Evolutionary conservation across 2,888 invertebrate genomes (phyloP).

Genomic region (Crossocerus cetratus): DNA sequence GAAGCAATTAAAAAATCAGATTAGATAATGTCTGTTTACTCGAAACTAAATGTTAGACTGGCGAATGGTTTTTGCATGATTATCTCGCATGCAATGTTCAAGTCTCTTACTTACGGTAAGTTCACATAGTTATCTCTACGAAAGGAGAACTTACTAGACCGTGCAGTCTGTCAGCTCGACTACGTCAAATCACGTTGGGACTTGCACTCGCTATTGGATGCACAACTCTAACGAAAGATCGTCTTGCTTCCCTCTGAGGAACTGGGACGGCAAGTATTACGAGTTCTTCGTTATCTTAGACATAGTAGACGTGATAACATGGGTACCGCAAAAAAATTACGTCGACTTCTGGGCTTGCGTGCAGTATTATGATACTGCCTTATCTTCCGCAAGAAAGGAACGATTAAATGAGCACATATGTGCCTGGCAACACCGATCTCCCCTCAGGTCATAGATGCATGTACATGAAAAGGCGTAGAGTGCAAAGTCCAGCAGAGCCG

Average conservation of each 20-base stretch:
- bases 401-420: not conserved
- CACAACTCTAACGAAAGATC: not conserved
- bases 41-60: too few relatives aligned
- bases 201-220: not conserved
- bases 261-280: not conserved
- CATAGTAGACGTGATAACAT: not conserved
- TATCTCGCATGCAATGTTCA: too few relatives aligned
- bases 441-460: not conserved
- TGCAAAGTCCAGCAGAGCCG: too few relatives aligned
- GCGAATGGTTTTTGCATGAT: too few relatives aligned
- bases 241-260: not conserved
- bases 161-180: too few relatives aligned
- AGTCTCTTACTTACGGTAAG: too few relatives aligned
- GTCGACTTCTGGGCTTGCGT: not conserved
- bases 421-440: not conserved
- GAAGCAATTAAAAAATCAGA: too few relatives aligned
- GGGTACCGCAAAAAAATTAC: conserved; percentile 16
- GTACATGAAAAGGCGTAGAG: not conserved
- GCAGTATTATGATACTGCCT: not conserved
- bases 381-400: conserved; percentile 16
- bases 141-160: too few relatives aligned
- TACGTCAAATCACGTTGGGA: not conserved
- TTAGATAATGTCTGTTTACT: too few relatives aligned
- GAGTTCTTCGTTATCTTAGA: not conserved
- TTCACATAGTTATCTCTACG: too few relatives aligned